phyloP scores from a whole-genome alignment of 2,797 vertebrate species.

The Pangasius sanitwongsei region DNA sequence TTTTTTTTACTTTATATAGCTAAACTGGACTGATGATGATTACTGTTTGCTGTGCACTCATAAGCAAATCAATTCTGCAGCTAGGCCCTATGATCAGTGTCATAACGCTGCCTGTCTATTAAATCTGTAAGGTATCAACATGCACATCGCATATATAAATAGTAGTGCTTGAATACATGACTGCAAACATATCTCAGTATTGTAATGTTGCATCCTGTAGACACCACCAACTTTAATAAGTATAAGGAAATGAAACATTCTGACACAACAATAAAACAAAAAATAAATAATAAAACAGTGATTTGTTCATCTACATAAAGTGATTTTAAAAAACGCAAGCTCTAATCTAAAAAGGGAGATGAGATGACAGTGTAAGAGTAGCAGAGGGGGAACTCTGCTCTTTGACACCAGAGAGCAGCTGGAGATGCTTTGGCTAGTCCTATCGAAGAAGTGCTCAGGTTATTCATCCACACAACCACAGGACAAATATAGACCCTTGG shows the following conservation, averaged over 20 bases:
- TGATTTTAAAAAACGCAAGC: neutral
- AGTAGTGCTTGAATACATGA: neutral
- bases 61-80: neutral
- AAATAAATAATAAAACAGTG: neutral
- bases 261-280: neutral
- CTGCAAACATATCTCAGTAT: neutral
- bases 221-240: neutral
- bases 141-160: neutral
- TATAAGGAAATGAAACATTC: neutral
- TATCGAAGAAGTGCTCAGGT: constrained; percentile 65
- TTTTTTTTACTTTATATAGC: neutral
- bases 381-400: constrained; percentile 49
- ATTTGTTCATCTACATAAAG: constrained; percentile 2
- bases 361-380: constrained; percentile 25
- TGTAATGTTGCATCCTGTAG: neutral
- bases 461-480: constrained; percentile 64
- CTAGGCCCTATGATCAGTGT: neutral
- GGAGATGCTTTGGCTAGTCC: constrained; percentile 75
- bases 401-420: constrained; percentile 81
- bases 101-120: neutral
- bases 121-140: constrained; percentile 1
- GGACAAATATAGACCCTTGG: constrained; percentile 65
- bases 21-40: neutral
- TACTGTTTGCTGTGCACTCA: neutral
- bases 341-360: constrained; percentile 28